Percentiles rank a stretch among this genome's conserved stretches.
These are phyloP conservation scores for Selene dorsalis DNA, from an alignment of 2,797 vertebrate species.

Conservation along the genomic window DNA sequence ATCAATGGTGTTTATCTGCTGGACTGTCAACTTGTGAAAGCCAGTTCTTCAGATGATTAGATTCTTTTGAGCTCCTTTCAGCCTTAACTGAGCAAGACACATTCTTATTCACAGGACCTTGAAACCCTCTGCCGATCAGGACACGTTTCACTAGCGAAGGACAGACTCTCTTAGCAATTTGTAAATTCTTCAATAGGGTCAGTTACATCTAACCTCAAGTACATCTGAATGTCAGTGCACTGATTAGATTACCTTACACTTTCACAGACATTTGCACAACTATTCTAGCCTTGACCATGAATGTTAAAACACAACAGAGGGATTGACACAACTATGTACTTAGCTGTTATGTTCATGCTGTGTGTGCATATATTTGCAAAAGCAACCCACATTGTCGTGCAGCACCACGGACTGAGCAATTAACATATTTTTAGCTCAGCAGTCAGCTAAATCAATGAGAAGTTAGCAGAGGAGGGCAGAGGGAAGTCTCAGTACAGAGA, in stretches of 20 bases:
- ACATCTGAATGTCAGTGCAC: constrained; percentile 60
- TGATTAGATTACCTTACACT: constrained; percentile 48
- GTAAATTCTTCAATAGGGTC: constrained; percentile 31
- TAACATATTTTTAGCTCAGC: constrained; percentile 8
- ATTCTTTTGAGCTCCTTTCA: constrained; percentile 22
- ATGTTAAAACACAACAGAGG: constrained; percentile 4
- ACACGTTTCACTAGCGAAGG: constrained; percentile 25
- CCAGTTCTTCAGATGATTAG: background rate
- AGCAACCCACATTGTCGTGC: background rate
- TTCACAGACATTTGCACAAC: constrained; percentile 24
- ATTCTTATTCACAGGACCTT: constrained; percentile 19
- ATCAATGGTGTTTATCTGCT: background rate
- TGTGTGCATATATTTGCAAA: background rate
- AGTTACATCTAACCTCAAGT: constrained; percentile 13
- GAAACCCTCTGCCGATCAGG: constrained; percentile 10
- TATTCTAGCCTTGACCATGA: constrained; percentile 15
- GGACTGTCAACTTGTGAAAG: constrained; percentile 17
- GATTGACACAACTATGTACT: background rate
- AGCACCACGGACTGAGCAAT: background rate
- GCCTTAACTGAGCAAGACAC: background rate
- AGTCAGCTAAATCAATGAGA: constrained; percentile 38
- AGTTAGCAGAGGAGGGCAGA: constrained; percentile 39
- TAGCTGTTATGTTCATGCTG: background rate
- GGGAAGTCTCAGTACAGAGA: constrained; percentile 20
- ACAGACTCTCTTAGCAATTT: constrained; percentile 12